These are phyloP conservation scores for Flexamia atlantica DNA, from an alignment of 2,888 invertebrate species.

Conservation along the genomic window DNA sequence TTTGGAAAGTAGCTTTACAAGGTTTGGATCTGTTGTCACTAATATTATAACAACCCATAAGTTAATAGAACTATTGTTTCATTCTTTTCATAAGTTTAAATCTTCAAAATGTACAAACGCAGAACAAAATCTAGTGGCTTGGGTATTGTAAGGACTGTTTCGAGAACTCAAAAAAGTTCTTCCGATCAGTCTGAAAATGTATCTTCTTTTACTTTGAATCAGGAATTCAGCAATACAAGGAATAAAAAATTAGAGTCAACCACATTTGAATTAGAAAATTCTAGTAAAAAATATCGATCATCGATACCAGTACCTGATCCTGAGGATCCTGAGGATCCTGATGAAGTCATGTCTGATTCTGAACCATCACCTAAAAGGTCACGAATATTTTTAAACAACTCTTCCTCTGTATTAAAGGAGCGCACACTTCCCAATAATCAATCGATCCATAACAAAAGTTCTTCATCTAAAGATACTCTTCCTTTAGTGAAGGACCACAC, in stretches of 20 bases:
- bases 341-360: slow-evolving; percentile 33
- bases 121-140: slow-evolving; percentile 43
- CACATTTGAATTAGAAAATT: background rate
- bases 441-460: background rate
- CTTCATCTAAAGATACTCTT: background rate
- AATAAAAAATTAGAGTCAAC: background rate
- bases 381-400: background rate
- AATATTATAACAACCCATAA: no score
- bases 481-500: background rate
- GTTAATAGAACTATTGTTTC: no score
- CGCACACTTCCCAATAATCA: slow-evolving; percentile 9
- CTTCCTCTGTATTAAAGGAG: background rate
- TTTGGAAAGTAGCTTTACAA: no score
- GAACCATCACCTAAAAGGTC: slow-evolving; percentile 49
- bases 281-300: background rate
- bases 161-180: background rate
- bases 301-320: background rate
- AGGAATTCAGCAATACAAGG: background rate
- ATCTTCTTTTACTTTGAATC: background rate
- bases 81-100: background rate
- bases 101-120: slow-evolving; percentile 44
- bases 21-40: no score
- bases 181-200: slow-evolving; percentile 11
- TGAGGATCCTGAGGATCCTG: slow-evolving; percentile 10
- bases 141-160: slow-evolving; percentile 24